A percentile compares a stretch with the other conserved stretches of the same genome.
These are phyloP conservation scores for Hucho hucho DNA, from an alignment of 2,113 vertebrate species.

Conservation along the genomic window DNA sequence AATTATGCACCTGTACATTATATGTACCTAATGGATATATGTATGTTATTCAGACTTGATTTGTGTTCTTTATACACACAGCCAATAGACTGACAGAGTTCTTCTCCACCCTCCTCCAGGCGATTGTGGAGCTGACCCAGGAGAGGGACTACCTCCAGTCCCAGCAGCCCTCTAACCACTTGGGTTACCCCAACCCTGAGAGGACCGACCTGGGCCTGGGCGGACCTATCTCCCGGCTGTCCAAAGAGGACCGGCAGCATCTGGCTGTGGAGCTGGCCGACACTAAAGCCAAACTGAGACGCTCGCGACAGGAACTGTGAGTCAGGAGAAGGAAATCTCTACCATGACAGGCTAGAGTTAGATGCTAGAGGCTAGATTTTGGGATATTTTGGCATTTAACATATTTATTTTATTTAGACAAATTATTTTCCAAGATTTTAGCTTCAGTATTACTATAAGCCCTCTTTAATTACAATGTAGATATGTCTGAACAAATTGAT, in stretches of 20 bases:
- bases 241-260: constrained; percentile 91
- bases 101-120: constrained; percentile 61
- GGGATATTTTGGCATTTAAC: too few species aligned
- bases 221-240: constrained; percentile 65
- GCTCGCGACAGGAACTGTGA: constrained; percentile 92
- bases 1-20: too few species aligned
- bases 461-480: neutral
- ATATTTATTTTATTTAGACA: too few species aligned
- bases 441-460: too few species aligned
- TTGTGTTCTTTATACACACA: too few species aligned
- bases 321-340: constrained; percentile 50
- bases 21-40: too few species aligned
- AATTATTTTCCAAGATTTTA: too few species aligned
- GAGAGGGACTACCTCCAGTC: constrained; percentile 92
- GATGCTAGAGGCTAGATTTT: neutral
- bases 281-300: constrained; percentile 86
- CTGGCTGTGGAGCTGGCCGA: constrained; percentile 93
- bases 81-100: neutral
- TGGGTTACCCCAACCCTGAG: constrained; percentile 69
- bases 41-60: too few species aligned
- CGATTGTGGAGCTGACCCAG: constrained; percentile 90
- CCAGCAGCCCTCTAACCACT: constrained; percentile 77
- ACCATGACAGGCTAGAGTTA: too few species aligned
- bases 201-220: constrained; percentile 28
- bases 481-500: neutral